Base-by-base conservation (phyloP, 2,113 vertebrate genomes). In the Clarias magur region DNA sequence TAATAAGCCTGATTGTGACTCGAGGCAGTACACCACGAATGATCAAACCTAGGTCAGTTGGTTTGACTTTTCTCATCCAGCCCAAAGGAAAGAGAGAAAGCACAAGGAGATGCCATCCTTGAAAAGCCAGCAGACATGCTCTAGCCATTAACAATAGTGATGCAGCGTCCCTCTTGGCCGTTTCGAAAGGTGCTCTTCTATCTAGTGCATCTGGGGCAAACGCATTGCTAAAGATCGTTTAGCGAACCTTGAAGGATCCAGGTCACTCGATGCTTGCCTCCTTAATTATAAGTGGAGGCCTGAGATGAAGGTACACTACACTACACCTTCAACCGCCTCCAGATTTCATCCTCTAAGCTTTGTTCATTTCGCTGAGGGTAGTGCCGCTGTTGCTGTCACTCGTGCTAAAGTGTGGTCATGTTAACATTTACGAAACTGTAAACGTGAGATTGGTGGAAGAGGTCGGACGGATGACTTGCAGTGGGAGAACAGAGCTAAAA, bases 281-380 rank as follows among this genome's bases (percentile, higher is more conserved):
- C 88, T 89, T 90, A 92, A 93, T 91, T 92, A 89, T 83, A 86
- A 86, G 80, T 3, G 63, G 88, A n/a, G 83, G 25, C 85, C 85
- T 90, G 90, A 48, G 48, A 78, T 83, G 86, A 85, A 85, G 89
- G 30, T 5, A 25, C 62, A 57, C 48, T 5, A 25, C 62, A 57
- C 48, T 63, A 70, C 84, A 88, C 89, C 88, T 84, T 87, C 89
- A 85, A 42, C 25, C 80, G 38, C 80, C 70, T 65, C 63, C 6
- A n/a, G 12, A 67, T 15, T 48, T 80, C 25, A 53, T 56, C n/a
- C 25, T 57, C 79, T 27, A 81, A 86, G 78, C 75, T 88, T 85
- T 38, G 86, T 87, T 88, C 86, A n/a, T 67, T 65, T 86, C 70
- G 53, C 85, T 17, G 11, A 19, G 30, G 30, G 27, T 59, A 9